Base-by-base conservation (phyloP, 92 coral and sea anemone genomes). In the Hydrozoanthus gracilis region DNA sequence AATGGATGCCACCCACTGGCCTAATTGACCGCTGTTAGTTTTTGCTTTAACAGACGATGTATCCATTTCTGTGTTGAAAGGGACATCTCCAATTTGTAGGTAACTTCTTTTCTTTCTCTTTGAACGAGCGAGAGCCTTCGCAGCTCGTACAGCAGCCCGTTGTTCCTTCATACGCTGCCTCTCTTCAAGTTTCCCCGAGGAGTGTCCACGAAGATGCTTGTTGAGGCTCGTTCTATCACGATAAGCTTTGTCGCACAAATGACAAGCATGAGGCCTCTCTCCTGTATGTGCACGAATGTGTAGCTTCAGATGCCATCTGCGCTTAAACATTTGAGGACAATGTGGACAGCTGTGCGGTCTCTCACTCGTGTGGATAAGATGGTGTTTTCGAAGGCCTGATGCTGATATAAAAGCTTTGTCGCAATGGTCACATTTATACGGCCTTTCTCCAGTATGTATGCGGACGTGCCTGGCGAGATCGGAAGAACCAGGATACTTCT, bases 391-490 rank as follows among this genome's bases (percentile, higher is more conserved):
- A 48, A 79, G 84, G 73, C 73, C 51, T 12, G 84, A 79, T 11
- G 74, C 44, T 3, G 73, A 62, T n/a, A 46, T 58, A 65, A 79
- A 79, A 48, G 84, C 56, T 46, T 79, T 64, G 68, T 64, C 58
- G 48, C 84, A 79, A 35, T 79, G 84, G 8, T 79, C 84, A n/a
- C 84, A 79, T 9, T n/a, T 65, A 69, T 79, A 79, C 6, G 84
- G 84, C 51, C 72, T 79, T 61, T 79, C 84, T 10, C 84, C 84
- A 64, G 84, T 79, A 27, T 79, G 84, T 9, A 58, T 79, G 13
- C 84, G 84, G 9, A 79, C 61, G 55, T 79, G 84, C 14, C 84
- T 62, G 11, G 84, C 84, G 48, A 79, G 84, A 62, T 79, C 84
- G 4, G 84, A 79, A 4, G 64, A 73, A n/a, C 84, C 84, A 17